phyloP scores from a whole-genome alignment of 2,113 vertebrate species.

The Corapipo altera region DNA sequence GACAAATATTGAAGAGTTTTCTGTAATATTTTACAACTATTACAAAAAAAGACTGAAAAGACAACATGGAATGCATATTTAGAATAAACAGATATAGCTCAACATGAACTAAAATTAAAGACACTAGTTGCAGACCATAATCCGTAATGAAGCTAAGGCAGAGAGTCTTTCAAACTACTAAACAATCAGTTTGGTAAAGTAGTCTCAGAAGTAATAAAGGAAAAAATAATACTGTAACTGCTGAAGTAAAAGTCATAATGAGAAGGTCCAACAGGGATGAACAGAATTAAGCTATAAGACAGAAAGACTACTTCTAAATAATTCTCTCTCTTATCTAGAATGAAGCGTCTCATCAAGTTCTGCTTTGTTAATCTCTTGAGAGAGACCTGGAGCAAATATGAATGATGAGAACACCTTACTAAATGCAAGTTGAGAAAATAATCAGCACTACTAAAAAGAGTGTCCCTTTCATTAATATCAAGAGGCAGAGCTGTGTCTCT shows the following conservation, averaged over 20 bases:
- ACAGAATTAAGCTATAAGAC: not conserved
- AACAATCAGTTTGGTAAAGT: not conserved
- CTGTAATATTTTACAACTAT: not conserved
- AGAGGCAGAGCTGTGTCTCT: not conserved
- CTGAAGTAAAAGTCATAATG: not conserved
- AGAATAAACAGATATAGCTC: not conserved
- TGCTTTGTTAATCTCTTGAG: not conserved
- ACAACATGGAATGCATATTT: not conserved
- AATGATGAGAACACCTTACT: not conserved
- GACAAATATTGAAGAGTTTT: constrained; percentile 16
- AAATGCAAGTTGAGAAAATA: constrained; percentile 4
- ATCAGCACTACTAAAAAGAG: not conserved
- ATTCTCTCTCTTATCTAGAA: not conserved
- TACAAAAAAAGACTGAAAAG: not conserved
- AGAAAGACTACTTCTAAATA: not conserved
- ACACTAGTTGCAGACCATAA: not conserved
- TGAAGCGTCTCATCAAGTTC: not conserved
- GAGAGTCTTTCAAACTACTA: not conserved
- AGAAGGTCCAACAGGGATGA: not conserved
- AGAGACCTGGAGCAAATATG: not conserved
- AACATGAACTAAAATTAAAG: not conserved
- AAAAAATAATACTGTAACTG: not conserved
- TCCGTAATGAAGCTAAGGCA: not conserved
- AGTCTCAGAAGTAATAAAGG: not conserved
- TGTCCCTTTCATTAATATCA: not conserved